Evolutionary conservation across 2,888 invertebrate genomes (phyloP), one percentile per base, ranked within the genome.

Genomic region (Amiota communis): DNA sequence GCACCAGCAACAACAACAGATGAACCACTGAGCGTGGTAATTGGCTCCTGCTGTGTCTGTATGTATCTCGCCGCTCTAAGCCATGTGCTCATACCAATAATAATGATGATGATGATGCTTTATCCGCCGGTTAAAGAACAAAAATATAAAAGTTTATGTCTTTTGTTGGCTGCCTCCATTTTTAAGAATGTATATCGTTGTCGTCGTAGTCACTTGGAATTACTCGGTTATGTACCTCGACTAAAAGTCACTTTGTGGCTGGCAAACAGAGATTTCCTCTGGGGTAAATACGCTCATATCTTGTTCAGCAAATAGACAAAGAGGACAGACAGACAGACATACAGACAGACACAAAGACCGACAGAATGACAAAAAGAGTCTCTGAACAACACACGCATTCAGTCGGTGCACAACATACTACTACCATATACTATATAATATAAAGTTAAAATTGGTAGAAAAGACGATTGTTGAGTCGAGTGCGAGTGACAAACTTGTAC

Each of bases 1-100:
- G 10, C 65, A 20, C 11, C 51, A 68, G 9, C 53, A 65, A 51
- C 53, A 68, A 23, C 79, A 77, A 79, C 76, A 74, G 59, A 71
- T 74, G 71, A 36, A 6, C 74, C 71, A 65, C 74, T 74, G 71
- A 36, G 36, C 74, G 74, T 71, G 71, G 74, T 74, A 74, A 74
- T 74, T 74, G 74, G 71, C 74, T 64, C 63, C 48, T 71, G 36
- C 36, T 36, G 53, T 36, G 53, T 68, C 51, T 68, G 67, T 23
- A 23, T 51, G 72, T 59, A 36, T 6, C 36, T 36, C 36, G 36
- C 36, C 36, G 36, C 36, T 36, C 36, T 36, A 36, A 36, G 36
- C 36, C 36, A 36, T 36, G 36, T 36, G 6, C 36, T 6, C 36
- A 36, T 36, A 36, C 36, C 36, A 2, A 36, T 36, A 6, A 36